Conservation (phyloP, 2,797 vertebrate genomes). For the Hoplostethus mediterraneus region DNA sequence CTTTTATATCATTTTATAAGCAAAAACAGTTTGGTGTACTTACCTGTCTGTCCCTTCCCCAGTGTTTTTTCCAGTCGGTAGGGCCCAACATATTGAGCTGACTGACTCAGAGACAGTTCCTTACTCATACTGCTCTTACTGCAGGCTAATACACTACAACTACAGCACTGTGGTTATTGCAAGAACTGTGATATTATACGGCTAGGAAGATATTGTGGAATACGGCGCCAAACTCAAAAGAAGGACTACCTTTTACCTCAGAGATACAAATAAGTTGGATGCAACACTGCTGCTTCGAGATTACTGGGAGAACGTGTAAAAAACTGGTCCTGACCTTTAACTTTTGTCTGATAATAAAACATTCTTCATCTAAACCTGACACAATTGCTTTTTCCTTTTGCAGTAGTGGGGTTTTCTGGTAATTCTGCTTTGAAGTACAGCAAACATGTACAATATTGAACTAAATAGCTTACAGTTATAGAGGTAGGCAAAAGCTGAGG, state of each 20-base stretch:
- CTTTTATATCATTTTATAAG: background rate
- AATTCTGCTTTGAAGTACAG: slow-evolving; percentile 11
- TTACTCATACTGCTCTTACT: slow-evolving; percentile 87
- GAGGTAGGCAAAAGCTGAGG: slow-evolving; percentile 41
- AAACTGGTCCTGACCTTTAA: slow-evolving; percentile 39
- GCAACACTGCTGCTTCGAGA: slow-evolving; percentile 46
- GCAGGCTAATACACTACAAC: slow-evolving; percentile 60
- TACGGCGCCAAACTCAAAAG: slow-evolving; percentile 35
- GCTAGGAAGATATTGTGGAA: slow-evolving; percentile 44
- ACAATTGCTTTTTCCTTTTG: background rate
- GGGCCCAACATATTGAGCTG: slow-evolving; percentile 95
- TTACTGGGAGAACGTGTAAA: slow-evolving; percentile 37
- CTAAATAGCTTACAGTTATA: slow-evolving; percentile 29
- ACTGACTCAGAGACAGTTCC: slow-evolving; percentile 87
- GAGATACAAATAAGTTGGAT: background rate
- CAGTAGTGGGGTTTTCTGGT: background rate
- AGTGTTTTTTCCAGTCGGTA: slow-evolving; percentile 95
- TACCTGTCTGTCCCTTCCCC: slow-evolving; percentile 95
- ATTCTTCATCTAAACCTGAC: slow-evolving; percentile 31
- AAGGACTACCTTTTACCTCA: slow-evolving; percentile 17
- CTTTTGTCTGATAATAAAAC: slow-evolving; percentile 36
- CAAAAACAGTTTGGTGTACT: slow-evolving; percentile 31
- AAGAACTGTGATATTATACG: slow-evolving; percentile 62
- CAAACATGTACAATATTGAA: slow-evolving; percentile 46
- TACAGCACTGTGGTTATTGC: slow-evolving; percentile 70